These are phyloP conservation scores for Eristalinus sepulchralis DNA, from an alignment of 2,888 invertebrate species.

Conservation along the genomic window DNA sequence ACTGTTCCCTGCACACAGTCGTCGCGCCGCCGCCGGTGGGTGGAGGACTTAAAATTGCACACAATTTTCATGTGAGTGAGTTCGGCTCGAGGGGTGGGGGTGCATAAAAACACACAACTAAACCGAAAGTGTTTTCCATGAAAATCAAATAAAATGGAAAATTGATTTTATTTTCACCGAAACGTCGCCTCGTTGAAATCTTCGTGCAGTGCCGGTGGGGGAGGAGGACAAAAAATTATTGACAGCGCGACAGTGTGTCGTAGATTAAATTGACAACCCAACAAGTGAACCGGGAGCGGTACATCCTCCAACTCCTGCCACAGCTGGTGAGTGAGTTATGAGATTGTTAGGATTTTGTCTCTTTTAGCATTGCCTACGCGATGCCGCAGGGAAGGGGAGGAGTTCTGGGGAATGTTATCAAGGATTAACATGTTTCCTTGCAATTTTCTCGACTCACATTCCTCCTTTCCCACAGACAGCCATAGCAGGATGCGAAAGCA, in stretches of 20 bases:
- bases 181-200: not conserved
- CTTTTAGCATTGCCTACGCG: slow-evolving; percentile 18
- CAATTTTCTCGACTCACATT: slow-evolving; percentile 58
- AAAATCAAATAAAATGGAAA: slow-evolving; percentile 70
- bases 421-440: slow-evolving; percentile 69
- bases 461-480: not conserved
- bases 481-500: slow-evolving; percentile 50
- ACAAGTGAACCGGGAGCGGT: slow-evolving; percentile 49
- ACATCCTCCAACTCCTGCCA: not conserved
- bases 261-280: slow-evolving; percentile 68
- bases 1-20: slow-evolving; percentile 39
- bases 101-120: slow-evolving; percentile 18
- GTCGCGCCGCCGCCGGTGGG: not conserved
- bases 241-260: slow-evolving; percentile 69
- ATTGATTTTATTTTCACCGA: slow-evolving; percentile 66
- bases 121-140: slow-evolving; percentile 67
- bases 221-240: slow-evolving; percentile 52
- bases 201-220: not conserved
- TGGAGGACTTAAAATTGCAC: slow-evolving; percentile 60
- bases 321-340: slow-evolving; percentile 47
- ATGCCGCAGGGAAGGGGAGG: not conserved
- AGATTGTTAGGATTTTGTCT: slow-evolving; percentile 65
- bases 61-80: slow-evolving; percentile 58
- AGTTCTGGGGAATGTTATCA: slow-evolving; percentile 28
- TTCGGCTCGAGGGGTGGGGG: not conserved